Base-by-base conservation (phyloP, 2,888 invertebrate species). In the Zonitis immaculata region DNA sequence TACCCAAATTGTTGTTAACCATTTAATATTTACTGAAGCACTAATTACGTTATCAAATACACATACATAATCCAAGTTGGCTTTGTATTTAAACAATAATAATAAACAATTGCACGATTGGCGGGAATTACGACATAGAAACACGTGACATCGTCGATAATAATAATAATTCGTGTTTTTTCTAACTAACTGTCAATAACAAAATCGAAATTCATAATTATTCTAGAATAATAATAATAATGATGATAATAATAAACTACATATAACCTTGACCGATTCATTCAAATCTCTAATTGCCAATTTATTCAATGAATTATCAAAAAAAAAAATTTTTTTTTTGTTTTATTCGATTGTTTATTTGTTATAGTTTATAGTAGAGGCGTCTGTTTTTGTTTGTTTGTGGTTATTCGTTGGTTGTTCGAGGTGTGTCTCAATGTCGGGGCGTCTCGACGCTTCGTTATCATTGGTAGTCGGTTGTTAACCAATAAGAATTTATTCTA, bases 21-120 rank as follows among this genome's bases (percentile, higher is more conserved):
- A 20, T n/a, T n/a, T 27, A 12, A 11, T 30, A 45, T 45, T 45
- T 45, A 22, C 45, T 20, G 9, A 18, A 9, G 28, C 20, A 30
- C 45, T 45, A 45, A 45, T 30, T 18, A 45, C 27, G 30, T 45
- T 45, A 26, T 45, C 30, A 45, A 45, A 45, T 27, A 45, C 6
- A 39, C 39, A 39, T n/a, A 39, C 39, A 39, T 39, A 39, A 20
- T 20, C 18, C 39, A 39, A 39, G 39, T 18, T 39, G 20, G 39
- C 20, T 39, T n/a, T 39, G 39, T 39, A 39, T 39, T n/a, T n/a
- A n/a, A n/a, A n/a, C n/a, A n/a, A n/a, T 11, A 39, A 20, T 20
- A 39, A 20, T 20, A 39, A n/a, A 39, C 18, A 39, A 39, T 39
- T 20, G 18, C 39, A 39, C 39, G 39, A 39, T 20, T 39, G 39